These are phyloP conservation scores for Panagrolaimus sp. DNA, from an alignment of 1,140 invertebrate genomes.

Conservation along the genomic window DNA sequence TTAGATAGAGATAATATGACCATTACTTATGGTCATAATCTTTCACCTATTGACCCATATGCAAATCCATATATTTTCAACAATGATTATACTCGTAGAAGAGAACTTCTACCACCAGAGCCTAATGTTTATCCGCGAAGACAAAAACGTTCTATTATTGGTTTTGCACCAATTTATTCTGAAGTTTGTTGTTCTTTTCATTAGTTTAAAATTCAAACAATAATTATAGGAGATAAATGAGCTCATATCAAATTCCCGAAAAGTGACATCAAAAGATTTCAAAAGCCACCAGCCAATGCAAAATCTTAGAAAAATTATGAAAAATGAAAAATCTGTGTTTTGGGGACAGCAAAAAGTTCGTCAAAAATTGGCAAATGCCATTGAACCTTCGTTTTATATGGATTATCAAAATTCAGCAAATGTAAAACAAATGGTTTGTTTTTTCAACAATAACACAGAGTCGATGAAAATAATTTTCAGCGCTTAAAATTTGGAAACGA, in stretches of 20 bases:
- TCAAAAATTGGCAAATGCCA: no score
- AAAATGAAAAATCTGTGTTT: neutral
- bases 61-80: constrained; percentile 16
- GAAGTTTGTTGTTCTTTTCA: neutral
- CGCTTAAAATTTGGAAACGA: no score
- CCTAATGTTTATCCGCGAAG: constrained; percentile 14
- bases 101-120: neutral
- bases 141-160: neutral
- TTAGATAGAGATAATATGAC: constrained; percentile 29
- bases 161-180: neutral
- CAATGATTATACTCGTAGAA: constrained; percentile 16
- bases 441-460: no score
- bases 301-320: neutral
- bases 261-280: neutral
- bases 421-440: no score
- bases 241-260: neutral
- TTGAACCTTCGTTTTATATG: no score
- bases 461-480: no score
- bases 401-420: no score
- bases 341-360: no score
- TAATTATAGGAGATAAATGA: neutral
- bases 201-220: neutral
- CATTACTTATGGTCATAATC: constrained; percentile 30
- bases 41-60: constrained; percentile 29
- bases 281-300: neutral